Base-by-base conservation (phyloP, 1,140 invertebrate species). In the Aphis craccivora region DNA sequence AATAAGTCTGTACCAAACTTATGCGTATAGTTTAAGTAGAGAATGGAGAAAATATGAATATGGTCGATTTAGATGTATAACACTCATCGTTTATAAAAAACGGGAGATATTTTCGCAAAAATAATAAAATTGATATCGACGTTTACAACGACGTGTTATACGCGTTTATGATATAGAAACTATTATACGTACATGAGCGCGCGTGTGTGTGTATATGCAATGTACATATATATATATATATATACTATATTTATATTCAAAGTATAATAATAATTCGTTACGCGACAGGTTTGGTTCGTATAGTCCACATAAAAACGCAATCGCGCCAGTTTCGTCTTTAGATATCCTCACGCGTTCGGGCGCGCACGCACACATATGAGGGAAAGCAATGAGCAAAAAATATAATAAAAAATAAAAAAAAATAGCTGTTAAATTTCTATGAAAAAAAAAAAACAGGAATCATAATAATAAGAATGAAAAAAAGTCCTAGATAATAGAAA, bases 201-300 rank as follows among this genome's bases (percentile, higher is more conserved):
- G 40, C 11, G 37, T 51, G 14, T 51, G 48, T 51, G 48, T 51
- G 1, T 51, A 51, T 51, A 51, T 51, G 3, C 48, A 51, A 51
- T n/a, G 5, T 76, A 18, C 18, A n/a, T 14, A 30, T 60, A 60
- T 40, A 25, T 30, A 53, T 14, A n/a, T 51, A 51, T 30, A 40
- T 51, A 51, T 30, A 40, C 2, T 40, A 40, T 40, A 40, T 40
- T 40, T 40, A 40, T 60, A 60, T 90, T 67, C 11, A 43, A 90
- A 90, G 89, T 90, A 90, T 67, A 60, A 89, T 89, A 37, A 90
- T 67, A 67, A 90, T 90, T 90, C 89, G 89, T 90, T 90, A 90
- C 89, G 89, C 89, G 89, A 90, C 55, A 60, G 22, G 53, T 67
- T 90, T 55, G 89, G 53, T 18, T 45, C 37, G 88, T 89, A 40